Conservation (phyloP, 2,113 vertebrate genomes). For the Sinocyclocheilus anshuiensis region DNA sequence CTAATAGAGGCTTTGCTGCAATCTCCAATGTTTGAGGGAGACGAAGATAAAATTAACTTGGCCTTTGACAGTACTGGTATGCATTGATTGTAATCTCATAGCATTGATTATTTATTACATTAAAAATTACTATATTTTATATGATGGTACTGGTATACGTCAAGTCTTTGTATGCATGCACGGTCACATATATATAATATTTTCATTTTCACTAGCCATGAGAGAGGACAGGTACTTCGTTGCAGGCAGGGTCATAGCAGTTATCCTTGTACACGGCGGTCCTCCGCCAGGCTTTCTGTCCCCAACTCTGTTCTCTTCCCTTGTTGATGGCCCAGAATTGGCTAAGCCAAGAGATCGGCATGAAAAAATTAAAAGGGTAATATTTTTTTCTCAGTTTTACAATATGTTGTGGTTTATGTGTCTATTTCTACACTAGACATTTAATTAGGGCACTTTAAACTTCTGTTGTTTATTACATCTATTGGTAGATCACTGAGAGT, state of each 20-base stretch:
- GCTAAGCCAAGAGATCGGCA: too few relatives aligned
- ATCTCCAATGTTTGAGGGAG: conserved; percentile 35
- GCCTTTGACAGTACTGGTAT: conserved; percentile 43
- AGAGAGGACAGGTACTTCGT: not conserved
- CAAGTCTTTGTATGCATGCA: not conserved
- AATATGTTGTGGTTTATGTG: not conserved
- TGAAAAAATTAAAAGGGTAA: too few relatives aligned
- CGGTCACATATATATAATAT: not conserved
- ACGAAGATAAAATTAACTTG: conserved; percentile 38
- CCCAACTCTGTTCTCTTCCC: not conserved
- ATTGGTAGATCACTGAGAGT: not conserved
- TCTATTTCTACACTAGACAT: not conserved
- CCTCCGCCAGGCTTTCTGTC: not conserved
- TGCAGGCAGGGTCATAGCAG: not conserved
- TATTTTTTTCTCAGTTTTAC: not conserved
- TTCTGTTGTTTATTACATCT: not conserved
- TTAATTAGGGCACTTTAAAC: not conserved
- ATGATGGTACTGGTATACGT: conserved; percentile 9
- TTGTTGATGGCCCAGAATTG: not conserved
- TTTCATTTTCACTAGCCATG: not conserved
- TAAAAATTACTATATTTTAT: not conserved
- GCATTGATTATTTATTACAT: not conserved
- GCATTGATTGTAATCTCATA: conserved; percentile 33
- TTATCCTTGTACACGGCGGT: not conserved
- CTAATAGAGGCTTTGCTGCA: conserved; percentile 29